These are phyloP conservation scores for Pherbina coryleti DNA, from an alignment of 2,888 invertebrate species.

Conservation along the genomic window DNA sequence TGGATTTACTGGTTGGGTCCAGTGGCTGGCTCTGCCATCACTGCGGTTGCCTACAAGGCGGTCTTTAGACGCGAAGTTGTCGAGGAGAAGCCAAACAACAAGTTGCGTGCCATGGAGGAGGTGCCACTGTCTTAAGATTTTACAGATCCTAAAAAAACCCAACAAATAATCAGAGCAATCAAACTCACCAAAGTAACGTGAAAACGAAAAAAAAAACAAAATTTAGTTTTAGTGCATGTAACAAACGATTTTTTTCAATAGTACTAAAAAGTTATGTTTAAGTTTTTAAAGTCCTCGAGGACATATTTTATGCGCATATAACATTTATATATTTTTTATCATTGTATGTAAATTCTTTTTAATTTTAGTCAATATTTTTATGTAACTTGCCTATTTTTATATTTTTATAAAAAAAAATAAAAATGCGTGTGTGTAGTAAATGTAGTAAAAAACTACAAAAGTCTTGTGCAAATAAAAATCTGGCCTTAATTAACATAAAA, in stretches of 20 bases:
- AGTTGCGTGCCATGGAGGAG: conserved; percentile 63
- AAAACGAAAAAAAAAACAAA: conserved; percentile 2
- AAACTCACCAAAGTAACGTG: conserved; percentile 10
- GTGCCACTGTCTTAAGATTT: conserved; percentile 62
- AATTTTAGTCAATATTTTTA: neutral
- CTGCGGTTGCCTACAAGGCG: conserved; percentile 69
- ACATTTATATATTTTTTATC: neutral
- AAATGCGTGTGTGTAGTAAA: no score
- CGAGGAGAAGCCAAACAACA: conserved; percentile 58
- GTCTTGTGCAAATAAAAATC: neutral
- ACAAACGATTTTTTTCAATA: neutral
- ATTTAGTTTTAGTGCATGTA: neutral
- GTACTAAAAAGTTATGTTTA: conserved; percentile 6
- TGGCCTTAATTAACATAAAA: neutral
- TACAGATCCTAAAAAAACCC: neutral
- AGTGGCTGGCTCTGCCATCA: conserved; percentile 66
- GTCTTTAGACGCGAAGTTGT: conserved; percentile 67
- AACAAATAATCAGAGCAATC: neutral
- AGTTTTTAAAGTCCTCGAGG: neutral
- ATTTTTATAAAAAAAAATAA: neutral
- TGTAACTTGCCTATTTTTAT: neutral
- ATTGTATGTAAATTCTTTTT: neutral
- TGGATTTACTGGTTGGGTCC: conserved; percentile 84
- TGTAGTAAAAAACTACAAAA: no score
- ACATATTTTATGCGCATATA: conserved; percentile 8